phyloP scores from a whole-genome alignment of 2,113 vertebrate species.

The Cyanoderma ruficeps region DNA sequence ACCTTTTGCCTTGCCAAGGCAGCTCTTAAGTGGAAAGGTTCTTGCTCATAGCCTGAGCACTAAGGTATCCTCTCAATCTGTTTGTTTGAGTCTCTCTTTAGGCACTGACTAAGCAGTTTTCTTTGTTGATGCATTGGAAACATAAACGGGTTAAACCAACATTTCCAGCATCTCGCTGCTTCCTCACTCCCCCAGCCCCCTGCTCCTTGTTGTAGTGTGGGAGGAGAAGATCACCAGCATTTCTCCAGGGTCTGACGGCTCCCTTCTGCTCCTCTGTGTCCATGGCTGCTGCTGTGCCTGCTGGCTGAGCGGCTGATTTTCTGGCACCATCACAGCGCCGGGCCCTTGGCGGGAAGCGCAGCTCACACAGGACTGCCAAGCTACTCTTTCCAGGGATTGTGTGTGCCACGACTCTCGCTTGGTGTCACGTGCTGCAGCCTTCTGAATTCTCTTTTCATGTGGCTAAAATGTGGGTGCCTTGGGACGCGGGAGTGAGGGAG shows the following conservation, averaged over 20 bases:
- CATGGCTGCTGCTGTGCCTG: conserved; percentile 6
- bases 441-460: neutral
- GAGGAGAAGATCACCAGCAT: neutral
- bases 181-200: neutral
- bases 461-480: rapidly evolving
- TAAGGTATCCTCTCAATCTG: neutral
- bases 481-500: neutral
- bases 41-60: neutral
- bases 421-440: neutral
- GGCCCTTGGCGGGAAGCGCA: neutral
- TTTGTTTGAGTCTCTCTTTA: neutral
- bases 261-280: conserved; percentile 56
- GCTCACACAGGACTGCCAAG: neutral
- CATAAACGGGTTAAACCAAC: neutral
- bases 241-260: conserved; percentile 29
- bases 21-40: neutral
- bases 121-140: neutral
- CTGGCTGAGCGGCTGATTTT: conserved; percentile 32
- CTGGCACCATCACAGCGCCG: conserved; percentile 14
- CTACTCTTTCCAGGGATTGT: conserved; percentile 1
- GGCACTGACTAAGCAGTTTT: neutral
- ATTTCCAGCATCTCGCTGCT: neutral
- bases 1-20: neutral
- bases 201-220: neutral
- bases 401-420: neutral